Evolutionary conservation across 2,113 vertebrate species (phyloP).

Genomic region (Mirounga angustirostris): DNA sequence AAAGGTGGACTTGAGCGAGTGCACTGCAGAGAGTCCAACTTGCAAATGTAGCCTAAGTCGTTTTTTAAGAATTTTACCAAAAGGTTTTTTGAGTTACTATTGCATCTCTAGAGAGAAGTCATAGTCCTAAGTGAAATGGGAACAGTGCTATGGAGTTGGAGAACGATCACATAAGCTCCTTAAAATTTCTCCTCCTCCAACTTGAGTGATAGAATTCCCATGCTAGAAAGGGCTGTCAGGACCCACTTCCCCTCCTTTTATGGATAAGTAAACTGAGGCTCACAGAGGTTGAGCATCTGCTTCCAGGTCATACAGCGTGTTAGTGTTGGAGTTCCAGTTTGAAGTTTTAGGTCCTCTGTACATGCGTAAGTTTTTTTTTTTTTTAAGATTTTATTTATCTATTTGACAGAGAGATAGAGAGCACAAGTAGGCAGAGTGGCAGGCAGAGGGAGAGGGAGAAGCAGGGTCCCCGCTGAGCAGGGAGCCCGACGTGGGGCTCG

Average conservation of each 20-base stretch:
- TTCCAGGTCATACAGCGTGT: not conserved
- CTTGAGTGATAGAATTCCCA: not conserved
- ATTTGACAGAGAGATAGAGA: too few species aligned
- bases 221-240: not conserved
- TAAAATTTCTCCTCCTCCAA: not conserved
- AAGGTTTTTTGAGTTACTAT: not conserved
- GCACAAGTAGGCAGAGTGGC: too few species aligned
- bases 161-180: not conserved
- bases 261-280: conserved; percentile 27
- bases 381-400: too few species aligned
- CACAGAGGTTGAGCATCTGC: not conserved
- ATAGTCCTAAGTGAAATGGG: not conserved
- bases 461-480: too few species aligned
- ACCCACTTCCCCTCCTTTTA: not conserved
- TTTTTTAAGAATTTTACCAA: not conserved
- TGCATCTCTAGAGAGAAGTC: not conserved
- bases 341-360: conserved; percentile 22
- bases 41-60: not conserved
- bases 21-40: not conserved
- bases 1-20: not conserved
- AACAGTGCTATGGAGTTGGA: not conserved
- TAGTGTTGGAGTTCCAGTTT: not conserved
- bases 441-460: too few species aligned
- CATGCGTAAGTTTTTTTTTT: not conserved
- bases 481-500: too few species aligned